These are phyloP conservation scores for Chaitophorus viminalis DNA, from an alignment of 2,888 invertebrate species.

Conservation along the genomic window DNA sequence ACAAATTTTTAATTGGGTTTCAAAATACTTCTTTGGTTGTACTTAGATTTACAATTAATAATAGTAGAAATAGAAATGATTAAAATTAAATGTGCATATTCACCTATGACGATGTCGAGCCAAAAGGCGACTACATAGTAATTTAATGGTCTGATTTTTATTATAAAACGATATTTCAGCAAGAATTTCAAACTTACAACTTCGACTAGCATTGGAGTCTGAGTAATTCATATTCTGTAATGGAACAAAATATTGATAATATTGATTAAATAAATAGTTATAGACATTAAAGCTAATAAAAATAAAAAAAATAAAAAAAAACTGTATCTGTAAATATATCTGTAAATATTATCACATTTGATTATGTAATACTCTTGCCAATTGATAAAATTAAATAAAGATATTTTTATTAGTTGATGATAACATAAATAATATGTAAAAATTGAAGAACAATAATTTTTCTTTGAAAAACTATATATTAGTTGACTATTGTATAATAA, in stretches of 20 bases:
- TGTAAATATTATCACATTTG: too few species aligned
- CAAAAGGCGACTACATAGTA: constrained; percentile 52
- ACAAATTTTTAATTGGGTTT: too few species aligned
- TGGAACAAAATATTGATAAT: neutral
- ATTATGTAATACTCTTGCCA: too few species aligned
- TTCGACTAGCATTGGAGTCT: neutral
- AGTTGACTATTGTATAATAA: too few species aligned
- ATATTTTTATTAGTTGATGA: too few species aligned
- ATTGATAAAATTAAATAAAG: too few species aligned
- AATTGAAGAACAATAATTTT: too few species aligned
- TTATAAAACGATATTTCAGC: constrained; percentile 44
- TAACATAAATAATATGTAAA: too few species aligned
- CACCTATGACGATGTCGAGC: constrained; percentile 23
- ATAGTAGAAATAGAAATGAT: neutral
- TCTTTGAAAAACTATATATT: too few species aligned
- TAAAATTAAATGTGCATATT: constrained; percentile 1
- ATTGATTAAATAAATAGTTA: neutral
- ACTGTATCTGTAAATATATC: too few species aligned
- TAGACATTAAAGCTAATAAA: neutral
- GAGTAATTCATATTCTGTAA: constrained; percentile 4
- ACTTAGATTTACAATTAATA: neutral
- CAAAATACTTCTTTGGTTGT: neutral
- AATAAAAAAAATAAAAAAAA: neutral
- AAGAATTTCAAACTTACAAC: constrained; percentile 48
- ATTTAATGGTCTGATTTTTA: neutral